Evolutionary conservation across 2,113 vertebrate genomes (phyloP).

Genomic region (Oreotragus oreotragus): DNA sequence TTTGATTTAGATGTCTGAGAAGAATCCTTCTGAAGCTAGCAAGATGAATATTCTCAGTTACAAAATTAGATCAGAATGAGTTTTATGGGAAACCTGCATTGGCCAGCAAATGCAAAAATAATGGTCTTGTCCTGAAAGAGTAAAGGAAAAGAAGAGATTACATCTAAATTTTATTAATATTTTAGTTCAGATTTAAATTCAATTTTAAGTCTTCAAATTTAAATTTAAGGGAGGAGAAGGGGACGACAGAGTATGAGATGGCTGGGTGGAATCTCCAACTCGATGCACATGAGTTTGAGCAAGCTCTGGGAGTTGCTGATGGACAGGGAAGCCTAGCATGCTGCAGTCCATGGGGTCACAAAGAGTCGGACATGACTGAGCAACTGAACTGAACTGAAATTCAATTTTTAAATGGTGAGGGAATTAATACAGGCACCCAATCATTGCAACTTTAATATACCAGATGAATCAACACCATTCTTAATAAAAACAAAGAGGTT

Average conservation of each 20-base stretch:
- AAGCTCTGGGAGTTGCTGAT: not conserved
- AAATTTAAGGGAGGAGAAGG: not conserved
- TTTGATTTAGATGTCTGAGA: not conserved
- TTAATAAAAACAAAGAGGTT: not conserved
- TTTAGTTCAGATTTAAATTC: conserved; percentile 65
- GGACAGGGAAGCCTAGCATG: not conserved
- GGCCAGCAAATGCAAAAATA: conserved; percentile 73
- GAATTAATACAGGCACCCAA: not conserved
- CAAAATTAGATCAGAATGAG: conserved; percentile 68
- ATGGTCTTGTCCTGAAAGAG: conserved; percentile 55
- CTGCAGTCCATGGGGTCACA: not conserved
- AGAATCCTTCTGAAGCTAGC: not conserved
- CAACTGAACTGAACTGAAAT: not conserved
- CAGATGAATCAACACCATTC: not conserved
- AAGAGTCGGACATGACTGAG: not conserved
- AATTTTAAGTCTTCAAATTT: conserved; percentile 6
- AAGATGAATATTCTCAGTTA: not conserved
- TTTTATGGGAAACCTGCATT: conserved; percentile 70
- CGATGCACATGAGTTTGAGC: not conserved
- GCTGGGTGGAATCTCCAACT: not conserved
- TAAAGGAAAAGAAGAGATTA: conserved; percentile 14
- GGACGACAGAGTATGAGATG: not conserved
- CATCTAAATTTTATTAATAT: conserved; percentile 64
- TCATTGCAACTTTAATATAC: not conserved
- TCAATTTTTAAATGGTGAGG: conserved; percentile 13